Base-by-base conservation (phyloP, 2,888 invertebrate genomes). In the Zaprionus lineosus region DNA sequence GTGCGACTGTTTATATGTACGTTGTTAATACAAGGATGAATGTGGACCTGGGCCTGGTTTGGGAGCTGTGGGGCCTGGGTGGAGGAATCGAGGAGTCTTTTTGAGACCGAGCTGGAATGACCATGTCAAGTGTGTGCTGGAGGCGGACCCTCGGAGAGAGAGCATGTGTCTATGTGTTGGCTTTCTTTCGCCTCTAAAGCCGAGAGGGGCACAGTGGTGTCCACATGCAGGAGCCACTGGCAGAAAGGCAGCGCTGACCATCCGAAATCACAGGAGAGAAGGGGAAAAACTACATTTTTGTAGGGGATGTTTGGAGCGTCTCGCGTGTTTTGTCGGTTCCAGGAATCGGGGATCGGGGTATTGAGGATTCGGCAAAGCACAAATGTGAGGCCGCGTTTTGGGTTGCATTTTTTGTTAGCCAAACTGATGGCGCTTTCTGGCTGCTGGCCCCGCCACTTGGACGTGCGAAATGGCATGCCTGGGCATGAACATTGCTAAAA, bases 81-180 rank as follows among this genome's bases (percentile, higher is more conserved):
- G 11, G 11, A 31, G 26, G 43, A 31, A 12, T 21, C 12, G 40
- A 37, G 12, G 11, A 55, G 34, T 37, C 41, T 9, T 36, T 37
- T 14, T 40, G 34, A 55, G 52, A 55, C 74, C 48, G 67, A 74
- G 53, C 62, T 7, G 24, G 71, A 78, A 78, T 78, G 84, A 64
- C 77, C 77, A 84, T 66, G 66, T 58, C 68, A 83, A 83, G 72
- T 57, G 63, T 56, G 63, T 31, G 36, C 56, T 56, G 51, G 55
- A n/a, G 36, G 11, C 34, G 40, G 43, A 18, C 37, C 44, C 48
- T 40, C 14, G 18, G 26, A n/a, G n/a, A n/a, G n/a, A n/a, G n/a
- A n/a, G 33, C 19, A 34, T 43, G 31, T 28, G 12, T 18, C 16
- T 37, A 39, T 46, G 58, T 48, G 47, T 58, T 55, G 52, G 61